Percentiles rank a stretch among this genome's conserved stretches.
phyloP scores from a whole-genome alignment of 2,797 vertebrate genomes.

The Pseudomugil gertrudae region DNA sequence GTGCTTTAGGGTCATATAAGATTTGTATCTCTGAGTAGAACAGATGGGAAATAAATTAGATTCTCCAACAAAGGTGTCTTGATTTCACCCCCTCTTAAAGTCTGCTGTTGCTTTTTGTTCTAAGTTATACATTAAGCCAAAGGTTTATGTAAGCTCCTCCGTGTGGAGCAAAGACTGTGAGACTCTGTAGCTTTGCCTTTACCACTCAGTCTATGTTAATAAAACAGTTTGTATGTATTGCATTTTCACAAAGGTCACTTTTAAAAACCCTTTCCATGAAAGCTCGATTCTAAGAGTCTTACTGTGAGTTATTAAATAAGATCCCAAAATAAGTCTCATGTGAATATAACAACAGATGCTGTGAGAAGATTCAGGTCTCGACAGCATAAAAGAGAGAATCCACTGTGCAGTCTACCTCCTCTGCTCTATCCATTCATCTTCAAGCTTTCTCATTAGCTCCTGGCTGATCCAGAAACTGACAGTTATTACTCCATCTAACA shows the following conservation, averaged over 20 bases:
- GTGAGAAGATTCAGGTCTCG: conserved; percentile 19
- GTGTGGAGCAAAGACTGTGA: conserved; percentile 20
- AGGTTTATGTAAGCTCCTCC: conserved; percentile 42
- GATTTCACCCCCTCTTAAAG: conserved; percentile 10
- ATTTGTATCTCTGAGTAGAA: conserved; percentile 7
- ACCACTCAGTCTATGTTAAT: conserved; percentile 4
- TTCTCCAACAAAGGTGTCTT: conserved; percentile 6
- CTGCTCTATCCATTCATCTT: conserved; percentile 39
- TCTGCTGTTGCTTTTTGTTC: conserved; percentile 20
- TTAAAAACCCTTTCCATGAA: conserved; percentile 5
- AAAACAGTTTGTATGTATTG: neutral
- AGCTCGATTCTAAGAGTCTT: conserved; percentile 9
- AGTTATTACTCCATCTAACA: conserved; percentile 36
- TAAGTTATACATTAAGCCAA: conserved; percentile 67
- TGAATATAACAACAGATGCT: conserved; percentile 25
- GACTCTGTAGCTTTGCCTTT: conserved; percentile 14
- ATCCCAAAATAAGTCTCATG: conserved; percentile 34
- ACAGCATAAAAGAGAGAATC: conserved; percentile 30
- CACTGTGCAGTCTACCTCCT: conserved; percentile 23
- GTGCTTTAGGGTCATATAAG: neutral
- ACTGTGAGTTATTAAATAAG: conserved; percentile 28
- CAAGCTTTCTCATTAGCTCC: conserved; percentile 47
- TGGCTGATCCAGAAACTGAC: conserved; percentile 27
- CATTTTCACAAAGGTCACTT: conserved; percentile 25
- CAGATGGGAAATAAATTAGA: neutral